phyloP scores from a whole-genome alignment of 2,113 vertebrate genomes.

The Zeus faber region DNA sequence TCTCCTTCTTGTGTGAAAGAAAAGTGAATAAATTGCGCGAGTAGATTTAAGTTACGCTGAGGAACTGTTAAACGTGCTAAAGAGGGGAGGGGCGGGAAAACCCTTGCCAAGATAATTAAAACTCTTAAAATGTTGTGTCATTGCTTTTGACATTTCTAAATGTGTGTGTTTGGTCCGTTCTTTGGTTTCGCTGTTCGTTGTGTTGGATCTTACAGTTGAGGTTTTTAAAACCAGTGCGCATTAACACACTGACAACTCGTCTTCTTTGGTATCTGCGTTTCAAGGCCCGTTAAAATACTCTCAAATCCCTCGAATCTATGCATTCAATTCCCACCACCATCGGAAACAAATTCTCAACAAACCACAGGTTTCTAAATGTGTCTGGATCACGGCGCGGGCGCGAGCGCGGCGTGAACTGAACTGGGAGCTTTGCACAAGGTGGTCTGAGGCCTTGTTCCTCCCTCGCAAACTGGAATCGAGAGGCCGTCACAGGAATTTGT shows the following conservation, averaged over 20 bases:
- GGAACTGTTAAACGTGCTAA: neutral
- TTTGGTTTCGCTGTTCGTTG: too few relatives aligned
- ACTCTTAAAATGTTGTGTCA: too few relatives aligned
- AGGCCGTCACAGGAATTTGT: constrained; percentile 51
- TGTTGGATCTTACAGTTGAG: too few relatives aligned
- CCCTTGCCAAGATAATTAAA: too few relatives aligned
- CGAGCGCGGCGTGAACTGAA: constrained; percentile 43
- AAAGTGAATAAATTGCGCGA: constrained; percentile 49
- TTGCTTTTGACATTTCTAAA: too few relatives aligned
- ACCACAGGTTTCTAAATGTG: constrained; percentile 38
- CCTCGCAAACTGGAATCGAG: constrained; percentile 49
- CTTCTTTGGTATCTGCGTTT: too few relatives aligned
- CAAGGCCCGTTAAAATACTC: too few relatives aligned
- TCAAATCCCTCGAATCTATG: constrained; percentile 58
- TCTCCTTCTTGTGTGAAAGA: constrained; percentile 25
- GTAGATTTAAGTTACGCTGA: constrained; percentile 36
- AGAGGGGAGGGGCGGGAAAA: too few relatives aligned
- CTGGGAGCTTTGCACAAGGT: constrained; percentile 56
- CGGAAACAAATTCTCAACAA: constrained; percentile 41
- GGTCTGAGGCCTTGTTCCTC: constrained; percentile 55
- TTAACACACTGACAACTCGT: too few relatives aligned
- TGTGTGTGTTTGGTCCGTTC: too few relatives aligned
- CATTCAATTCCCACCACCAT: constrained; percentile 39
- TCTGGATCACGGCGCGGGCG: constrained; percentile 44
- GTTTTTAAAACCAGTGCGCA: too few relatives aligned